Conservation (phyloP, 2,797 vertebrate species). For the Rhinoraja longicauda region DNA sequence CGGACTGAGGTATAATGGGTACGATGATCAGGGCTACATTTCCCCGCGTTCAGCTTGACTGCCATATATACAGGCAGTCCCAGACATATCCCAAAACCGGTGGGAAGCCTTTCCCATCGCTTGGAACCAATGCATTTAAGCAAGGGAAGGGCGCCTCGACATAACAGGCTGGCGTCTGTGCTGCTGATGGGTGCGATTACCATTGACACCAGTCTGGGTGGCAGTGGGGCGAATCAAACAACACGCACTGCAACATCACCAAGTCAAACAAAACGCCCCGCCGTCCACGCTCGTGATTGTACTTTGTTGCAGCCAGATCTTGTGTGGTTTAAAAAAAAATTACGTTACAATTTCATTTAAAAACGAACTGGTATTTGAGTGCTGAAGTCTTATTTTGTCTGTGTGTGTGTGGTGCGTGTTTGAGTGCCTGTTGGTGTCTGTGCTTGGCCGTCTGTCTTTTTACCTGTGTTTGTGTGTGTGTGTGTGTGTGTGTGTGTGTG, state of each 20-base stretch:
- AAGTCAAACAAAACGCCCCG: neutral
- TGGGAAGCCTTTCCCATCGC: constrained; percentile 1
- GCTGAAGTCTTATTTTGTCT: neutral
- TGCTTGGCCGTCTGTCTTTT: no score
- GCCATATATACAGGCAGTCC: neutral
- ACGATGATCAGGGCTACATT: neutral
- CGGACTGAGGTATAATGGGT: no score
- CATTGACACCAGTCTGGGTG: neutral
- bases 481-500: no score
- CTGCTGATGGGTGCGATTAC: neutral
- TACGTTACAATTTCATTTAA: neutral
- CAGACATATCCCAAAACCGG: neutral
- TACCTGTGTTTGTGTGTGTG: no score
- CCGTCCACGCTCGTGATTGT: neutral
- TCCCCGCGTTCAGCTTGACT: constrained; percentile 2
- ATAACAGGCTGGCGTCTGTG: neutral
- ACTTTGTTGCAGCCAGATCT: neutral
- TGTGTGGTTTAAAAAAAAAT: neutral
- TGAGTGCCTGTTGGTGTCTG: no score
- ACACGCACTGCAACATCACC: no score
- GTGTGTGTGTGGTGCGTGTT: no score
- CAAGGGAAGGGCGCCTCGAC: constrained; percentile 12
- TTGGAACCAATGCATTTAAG: constrained; percentile 17
- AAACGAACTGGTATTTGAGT: neutral
- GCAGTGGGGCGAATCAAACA: neutral